Conservation (phyloP, 2,113 vertebrate species). For the Catharus fuscescens region DNA sequence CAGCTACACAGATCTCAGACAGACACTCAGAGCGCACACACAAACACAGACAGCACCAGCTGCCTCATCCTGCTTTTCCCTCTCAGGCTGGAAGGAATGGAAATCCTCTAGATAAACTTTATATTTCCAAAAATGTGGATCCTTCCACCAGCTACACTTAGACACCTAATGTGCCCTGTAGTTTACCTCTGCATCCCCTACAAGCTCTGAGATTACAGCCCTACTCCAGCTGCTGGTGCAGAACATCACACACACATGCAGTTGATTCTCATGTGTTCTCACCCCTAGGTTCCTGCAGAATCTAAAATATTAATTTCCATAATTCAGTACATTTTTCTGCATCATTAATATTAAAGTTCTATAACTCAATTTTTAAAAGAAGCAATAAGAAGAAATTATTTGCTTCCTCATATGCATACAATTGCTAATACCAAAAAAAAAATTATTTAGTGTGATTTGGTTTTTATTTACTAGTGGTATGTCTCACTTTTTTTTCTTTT, state of each 20-base stretch:
- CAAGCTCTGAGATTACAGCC: background rate
- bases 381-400: background rate
- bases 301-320: background rate
- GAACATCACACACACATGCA: rapidly evolving
- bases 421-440: background rate
- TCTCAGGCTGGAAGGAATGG: background rate
- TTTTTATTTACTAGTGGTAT: background rate
- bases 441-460: background rate
- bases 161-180: background rate
- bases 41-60: background rate
- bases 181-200: background rate
- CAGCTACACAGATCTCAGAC: background rate
- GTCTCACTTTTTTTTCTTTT: background rate
- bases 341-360: background rate
- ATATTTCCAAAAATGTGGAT: background rate
- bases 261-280: background rate
- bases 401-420: background rate
- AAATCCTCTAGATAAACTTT: background rate
- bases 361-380: background rate
- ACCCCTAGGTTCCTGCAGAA: background rate
- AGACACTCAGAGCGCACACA: background rate
- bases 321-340: background rate
- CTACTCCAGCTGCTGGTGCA: background rate
- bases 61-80: background rate
- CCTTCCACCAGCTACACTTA: background rate